Evolutionary conservation across 2,113 vertebrate genomes (phyloP), one percentile per base, ranked within the genome.

Genomic region (Cavia aperea): DNA sequence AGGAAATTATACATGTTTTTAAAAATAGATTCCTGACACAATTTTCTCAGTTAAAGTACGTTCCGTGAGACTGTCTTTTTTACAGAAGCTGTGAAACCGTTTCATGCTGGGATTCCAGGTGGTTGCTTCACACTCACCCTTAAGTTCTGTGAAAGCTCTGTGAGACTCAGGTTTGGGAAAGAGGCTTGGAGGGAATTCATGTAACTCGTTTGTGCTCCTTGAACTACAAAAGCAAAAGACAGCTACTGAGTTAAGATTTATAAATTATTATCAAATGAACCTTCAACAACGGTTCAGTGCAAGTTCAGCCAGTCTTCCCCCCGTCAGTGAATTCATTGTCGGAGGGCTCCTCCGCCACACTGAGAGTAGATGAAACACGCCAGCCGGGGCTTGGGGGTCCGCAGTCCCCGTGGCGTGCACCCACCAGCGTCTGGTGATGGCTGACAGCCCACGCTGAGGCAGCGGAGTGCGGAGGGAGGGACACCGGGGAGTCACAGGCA

Each of bases 51-150:
- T n/a, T 92, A 87, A 73, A 84, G 43, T 60, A 56, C 14, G 78
- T 72, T 33, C 6, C 29, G 13, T 73, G 36, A 91, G 70, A 89
- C 83, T 72, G 33, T 7, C 0, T 36, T 70, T 87, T 83, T 84
- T 68, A 75, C 68, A 49, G 79, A 82, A 63, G 51, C 66, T 86
- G 70, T 86, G 68, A 83, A 86, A 88, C 4, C 5, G 24, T 72
- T 93, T 95, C 92, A 95, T 9, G 88, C 93, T 91, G 66, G n/a
- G 23, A 96, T 73, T 84, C 39, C 29, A 54, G 0, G 86, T 4
- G 70, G 70, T 90, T 89, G 83, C 72, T 96, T 51, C 72, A 86
- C 90, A 97, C 98, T 98, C 97, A 98, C 98, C 97, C 82, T 94
- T 87, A 96, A 90, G 77, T 23, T 94, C 91, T 78, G 96, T 54